phyloP scores from a whole-genome alignment of 2,797 vertebrate genomes.

The Prunella strophiata region DNA sequence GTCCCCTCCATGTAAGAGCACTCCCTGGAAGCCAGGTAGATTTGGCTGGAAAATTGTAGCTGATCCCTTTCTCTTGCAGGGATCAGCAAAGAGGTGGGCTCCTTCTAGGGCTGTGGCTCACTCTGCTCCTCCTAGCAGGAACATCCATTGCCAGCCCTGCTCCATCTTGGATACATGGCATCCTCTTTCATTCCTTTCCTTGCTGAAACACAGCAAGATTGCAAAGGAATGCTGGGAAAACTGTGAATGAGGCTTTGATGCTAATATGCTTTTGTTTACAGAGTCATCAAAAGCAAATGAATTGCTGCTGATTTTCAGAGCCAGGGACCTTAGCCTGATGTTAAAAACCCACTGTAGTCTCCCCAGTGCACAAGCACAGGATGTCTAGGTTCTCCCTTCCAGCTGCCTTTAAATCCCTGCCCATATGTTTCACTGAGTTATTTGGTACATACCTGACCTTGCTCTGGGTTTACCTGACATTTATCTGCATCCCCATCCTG shows the following conservation, averaged over 20 bases:
- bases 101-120: neutral
- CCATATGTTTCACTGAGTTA: neutral
- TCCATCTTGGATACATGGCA: neutral
- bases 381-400: neutral
- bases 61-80: neutral
- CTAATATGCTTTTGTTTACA: neutral
- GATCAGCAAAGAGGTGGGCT: neutral
- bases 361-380: neutral
- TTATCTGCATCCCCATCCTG: neutral
- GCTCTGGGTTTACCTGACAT: neutral
- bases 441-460: neutral
- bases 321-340: neutral
- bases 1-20: neutral
- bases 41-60: neutral
- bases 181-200: neutral
- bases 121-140: neutral
- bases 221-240: neutral
- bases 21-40: neutral
- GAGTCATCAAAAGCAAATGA: neutral
- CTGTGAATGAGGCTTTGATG: neutral
- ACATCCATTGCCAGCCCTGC: neutral
- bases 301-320: neutral
- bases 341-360: neutral
- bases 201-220: neutral
- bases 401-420: neutral